Evolutionary conservation across 1,140 invertebrate species (phyloP), one percentile per base, ranked within the genome.

Genomic region (Cotesia vestalis): DNA sequence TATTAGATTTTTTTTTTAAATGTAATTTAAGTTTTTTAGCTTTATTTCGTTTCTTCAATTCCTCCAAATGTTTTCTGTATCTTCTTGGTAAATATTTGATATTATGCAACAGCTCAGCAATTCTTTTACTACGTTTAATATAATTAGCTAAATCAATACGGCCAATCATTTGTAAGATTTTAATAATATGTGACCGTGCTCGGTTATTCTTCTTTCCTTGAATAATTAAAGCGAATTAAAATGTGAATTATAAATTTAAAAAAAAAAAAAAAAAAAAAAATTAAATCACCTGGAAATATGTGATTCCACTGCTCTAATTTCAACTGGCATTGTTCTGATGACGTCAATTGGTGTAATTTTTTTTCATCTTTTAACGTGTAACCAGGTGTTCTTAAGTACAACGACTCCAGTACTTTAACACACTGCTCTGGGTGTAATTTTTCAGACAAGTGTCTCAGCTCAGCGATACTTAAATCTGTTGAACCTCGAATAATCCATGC

Each of bases 91-190:
- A 36, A 35, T 70, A 62, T 57, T 53, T 66, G 12, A 52, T 52
- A 70, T 67, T 66, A 34, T 62, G 20, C 17, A 73, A 66, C 35
- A 71, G 20, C 11, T 68, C 17, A 4, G 73, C 64, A 1, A 71
- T 6, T 64, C 71, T 46, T 61, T 64, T 55, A 67, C 55, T 73
- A 46, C 66, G 64, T 46, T 60, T 71, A 9, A 76, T 57, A 60
- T 72, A 74, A 62, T 74, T 74, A n/a, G 73, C 73, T 20, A 74
- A 64, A 51, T 76, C 75, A 9, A 67, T 34, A 38, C 75, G 71
- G 0, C 73, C 70, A 11, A 74, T 40, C 5, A 34, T 38, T 14
- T 27, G 57, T 36, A 74, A 67, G 27, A n/a, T 59, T 9, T 51
- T 62, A 12, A 61, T 63, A 59, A 76, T 59, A 9, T 64, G 20